Evolutionary conservation across 2,888 invertebrate genomes (phyloP).

Genomic region (Pammene fasciana): DNA sequence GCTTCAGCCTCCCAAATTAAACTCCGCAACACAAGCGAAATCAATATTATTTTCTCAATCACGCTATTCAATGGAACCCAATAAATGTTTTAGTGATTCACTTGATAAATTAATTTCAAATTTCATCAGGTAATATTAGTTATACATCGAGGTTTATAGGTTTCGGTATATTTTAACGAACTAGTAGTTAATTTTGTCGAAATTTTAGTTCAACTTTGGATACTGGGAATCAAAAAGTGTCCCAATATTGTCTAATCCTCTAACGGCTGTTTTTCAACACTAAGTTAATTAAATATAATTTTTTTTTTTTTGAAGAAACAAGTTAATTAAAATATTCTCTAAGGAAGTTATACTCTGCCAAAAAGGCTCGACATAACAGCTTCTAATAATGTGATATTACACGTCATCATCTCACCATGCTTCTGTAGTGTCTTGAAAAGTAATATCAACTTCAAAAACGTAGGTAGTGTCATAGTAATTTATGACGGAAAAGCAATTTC

Average conservation of each 20-base stretch:
- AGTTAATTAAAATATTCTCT: neutral
- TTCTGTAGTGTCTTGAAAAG: conserved; percentile 19
- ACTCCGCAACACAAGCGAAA: neutral
- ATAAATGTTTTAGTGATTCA: no score
- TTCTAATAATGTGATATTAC: conserved; percentile 29
- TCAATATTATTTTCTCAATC: conserved; percentile 14
- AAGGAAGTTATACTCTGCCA: neutral
- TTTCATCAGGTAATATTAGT: conserved; percentile 5
- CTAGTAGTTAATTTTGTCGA: no score
- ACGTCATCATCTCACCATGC: conserved; percentile 20
- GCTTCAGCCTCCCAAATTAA: neutral
- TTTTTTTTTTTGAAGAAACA: no score
- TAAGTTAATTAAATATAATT: no score
- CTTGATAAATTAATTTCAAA: conserved; percentile 12
- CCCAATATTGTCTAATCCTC: no score
- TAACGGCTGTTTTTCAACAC: no score
- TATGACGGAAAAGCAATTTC: conserved; percentile 32
- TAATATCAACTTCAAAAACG: conserved; percentile 39
- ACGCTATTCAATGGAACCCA: neutral
- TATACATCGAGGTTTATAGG: no score
- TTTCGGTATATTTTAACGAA: no score
- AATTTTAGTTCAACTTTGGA: no score
- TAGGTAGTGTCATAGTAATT: conserved; percentile 36
- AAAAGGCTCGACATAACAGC: neutral
- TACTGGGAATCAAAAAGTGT: no score